These are phyloP conservation scores for Cercopithecus diana DNA, from an alignment of 2,797 vertebrate genomes.

Conservation along the genomic window DNA sequence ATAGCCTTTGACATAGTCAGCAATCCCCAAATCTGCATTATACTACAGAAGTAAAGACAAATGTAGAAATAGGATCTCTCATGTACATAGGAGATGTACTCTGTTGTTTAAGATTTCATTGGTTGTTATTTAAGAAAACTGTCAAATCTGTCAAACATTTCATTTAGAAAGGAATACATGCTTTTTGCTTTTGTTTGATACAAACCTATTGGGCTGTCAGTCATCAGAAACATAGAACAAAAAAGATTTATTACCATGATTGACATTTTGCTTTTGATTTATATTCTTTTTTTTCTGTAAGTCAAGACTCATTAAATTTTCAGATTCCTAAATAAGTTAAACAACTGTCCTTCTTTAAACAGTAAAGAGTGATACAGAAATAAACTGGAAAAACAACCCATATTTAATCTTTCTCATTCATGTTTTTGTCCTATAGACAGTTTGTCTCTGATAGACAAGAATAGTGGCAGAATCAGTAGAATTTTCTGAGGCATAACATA, in stretches of 20 bases:
- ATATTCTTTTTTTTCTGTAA: conserved; percentile 43
- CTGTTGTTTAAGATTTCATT: conserved; percentile 81
- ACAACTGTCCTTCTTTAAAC: background rate
- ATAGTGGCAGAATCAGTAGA: background rate
- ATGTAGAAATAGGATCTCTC: conserved; percentile 73
- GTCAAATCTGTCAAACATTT: conserved; percentile 83
- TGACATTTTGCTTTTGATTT: conserved; percentile 81
- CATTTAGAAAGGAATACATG: conserved; percentile 76
- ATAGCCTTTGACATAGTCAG: conserved; percentile 19
- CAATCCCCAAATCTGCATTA: conserved; percentile 57
- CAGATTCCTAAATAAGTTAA: conserved; percentile 37
- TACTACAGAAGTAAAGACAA: conserved; percentile 65
- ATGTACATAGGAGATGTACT: conserved; percentile 69
- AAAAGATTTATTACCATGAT: conserved; percentile 66
- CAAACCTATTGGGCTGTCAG: conserved; percentile 75
- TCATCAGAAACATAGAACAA: conserved; percentile 80
- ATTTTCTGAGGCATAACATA: background rate
- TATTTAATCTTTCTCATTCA: background rate
- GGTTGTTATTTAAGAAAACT: conserved; percentile 79
- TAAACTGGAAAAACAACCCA: background rate
- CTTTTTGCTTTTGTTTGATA: conserved; percentile 77
- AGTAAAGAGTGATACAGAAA: conserved; percentile 4
- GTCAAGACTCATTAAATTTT: conserved; percentile 72
- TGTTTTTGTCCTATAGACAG: background rate
- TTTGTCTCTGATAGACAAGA: background rate